Evolutionary conservation across 2,113 vertebrate species (phyloP), one percentile per base, ranked within the genome.

Genomic region (Morone chrysops): DNA sequence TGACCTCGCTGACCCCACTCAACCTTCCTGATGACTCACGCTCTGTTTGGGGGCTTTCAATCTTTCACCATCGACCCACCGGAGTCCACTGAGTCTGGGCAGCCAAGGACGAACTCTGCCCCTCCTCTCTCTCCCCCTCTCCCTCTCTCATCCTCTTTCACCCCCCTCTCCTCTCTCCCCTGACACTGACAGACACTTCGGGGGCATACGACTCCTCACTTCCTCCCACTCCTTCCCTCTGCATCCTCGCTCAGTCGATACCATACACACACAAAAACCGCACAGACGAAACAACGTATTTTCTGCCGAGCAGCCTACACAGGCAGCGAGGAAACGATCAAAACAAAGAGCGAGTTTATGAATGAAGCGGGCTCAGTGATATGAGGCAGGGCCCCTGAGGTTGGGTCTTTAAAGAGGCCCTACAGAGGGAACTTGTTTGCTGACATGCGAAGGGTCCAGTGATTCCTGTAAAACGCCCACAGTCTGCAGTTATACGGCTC

Each of bases 291-390:
- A 72, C 57, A 80, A 54, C 82, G 61, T 60, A 57, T 80, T 84
- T 80, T 63, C 76, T 78, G 47, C 61, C 31, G 61, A 63, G 25
- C 25, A 40, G 70, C 83, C 63, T 56, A 41, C 75, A 80, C 73
- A 63, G 62, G 53, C 78, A 82, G 63, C 6, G 8, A 80, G 48
- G 62, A 70, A 79, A 47, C 18, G 7, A 70, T 76, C 77, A 67
- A 75, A 86, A 84, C 85, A 84, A 80, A 86, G 78, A 62, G 56
- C 41, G 54, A 82, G 62, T 89, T 89, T 84, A 71, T 89, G 90
- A 89, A 90, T 92, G 84, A 31, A 84, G 77, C 70, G 47, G 56
- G 1, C 65, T 66, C 9, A 17, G 5, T 40, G 51, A 51, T 61
- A 12, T 0, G 50, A 82, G 63, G 68, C n/a, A 6, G 40, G 45